Percentiles rank a stretch among this genome's conserved stretches.
Conservation (phyloP, 2,797 vertebrate species). For the Prionace glauca region DNA sequence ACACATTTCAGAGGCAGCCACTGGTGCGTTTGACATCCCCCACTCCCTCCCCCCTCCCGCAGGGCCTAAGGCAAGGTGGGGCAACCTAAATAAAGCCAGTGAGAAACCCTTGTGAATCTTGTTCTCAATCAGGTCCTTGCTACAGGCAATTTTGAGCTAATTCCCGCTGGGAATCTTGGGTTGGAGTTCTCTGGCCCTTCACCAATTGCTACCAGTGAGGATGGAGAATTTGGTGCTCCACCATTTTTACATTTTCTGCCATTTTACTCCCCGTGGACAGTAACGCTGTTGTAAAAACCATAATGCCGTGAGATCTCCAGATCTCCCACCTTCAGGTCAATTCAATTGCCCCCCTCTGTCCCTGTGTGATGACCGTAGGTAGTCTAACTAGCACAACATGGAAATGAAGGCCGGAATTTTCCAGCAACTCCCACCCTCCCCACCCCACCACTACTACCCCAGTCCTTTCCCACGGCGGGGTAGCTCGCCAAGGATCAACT, state of each 20-base stretch:
- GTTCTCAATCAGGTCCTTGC: neutral
- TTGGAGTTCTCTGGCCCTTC: too few relatives aligned
- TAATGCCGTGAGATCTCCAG: neutral
- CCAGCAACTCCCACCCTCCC: too few relatives aligned
- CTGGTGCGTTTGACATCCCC: neutral
- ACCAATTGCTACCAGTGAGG: too few relatives aligned
- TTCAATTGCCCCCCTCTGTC: neutral
- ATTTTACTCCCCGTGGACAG: neutral
- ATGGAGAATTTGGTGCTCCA: too few relatives aligned
- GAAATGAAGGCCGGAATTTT: too few relatives aligned
- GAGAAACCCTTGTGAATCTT: neutral
- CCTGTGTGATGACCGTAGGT: too few relatives aligned
- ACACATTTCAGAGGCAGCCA: neutral
- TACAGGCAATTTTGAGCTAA: neutral
- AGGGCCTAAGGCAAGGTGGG: neutral
- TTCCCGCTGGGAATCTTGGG: neutral
- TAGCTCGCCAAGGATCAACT: too few relatives aligned
- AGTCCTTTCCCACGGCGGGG: too few relatives aligned
- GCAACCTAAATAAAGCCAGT: neutral
- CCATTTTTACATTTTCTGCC: neutral
- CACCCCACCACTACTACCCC: too few relatives aligned
- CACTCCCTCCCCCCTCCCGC: neutral
- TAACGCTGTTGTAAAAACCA: neutral
- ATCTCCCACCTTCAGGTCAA: neutral
- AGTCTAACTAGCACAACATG: neutral